Percentiles rank a stretch among this genome's conserved stretches.
phyloP scores from a whole-genome alignment of 2,888 invertebrate species.

The Drosophila koepferae region DNA sequence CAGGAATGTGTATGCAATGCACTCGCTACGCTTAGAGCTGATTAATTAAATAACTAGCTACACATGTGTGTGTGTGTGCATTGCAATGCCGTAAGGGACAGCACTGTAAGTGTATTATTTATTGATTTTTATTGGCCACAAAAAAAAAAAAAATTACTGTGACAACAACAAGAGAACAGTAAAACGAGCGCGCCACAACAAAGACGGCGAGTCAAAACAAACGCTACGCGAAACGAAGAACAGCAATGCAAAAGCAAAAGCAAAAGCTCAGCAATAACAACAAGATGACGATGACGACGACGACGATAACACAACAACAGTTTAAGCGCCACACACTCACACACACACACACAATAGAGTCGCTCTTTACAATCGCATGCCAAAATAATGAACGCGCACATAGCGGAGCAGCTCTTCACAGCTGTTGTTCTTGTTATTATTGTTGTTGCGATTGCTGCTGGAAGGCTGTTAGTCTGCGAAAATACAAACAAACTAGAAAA shows the following conservation, averaged over 20 bases:
- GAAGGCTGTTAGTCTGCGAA: constrained; percentile 1
- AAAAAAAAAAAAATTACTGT: constrained; percentile 44
- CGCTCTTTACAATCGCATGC: constrained; percentile 51
- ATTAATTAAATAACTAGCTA: constrained; percentile 5
- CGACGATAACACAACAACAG: constrained; percentile 12
- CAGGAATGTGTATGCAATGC: neutral
- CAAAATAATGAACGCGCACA: constrained; percentile 32
- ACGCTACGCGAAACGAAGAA: constrained; percentile 32
- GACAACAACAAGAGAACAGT: constrained; percentile 22
- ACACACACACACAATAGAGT: constrained; percentile 11
- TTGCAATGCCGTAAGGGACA: neutral
- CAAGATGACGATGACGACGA: neutral
- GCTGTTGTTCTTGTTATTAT: constrained; percentile 30
- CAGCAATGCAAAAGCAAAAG: constrained; percentile 24
- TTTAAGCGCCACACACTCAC: constrained; percentile 28
- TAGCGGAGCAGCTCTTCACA: constrained; percentile 24
- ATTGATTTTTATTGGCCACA: constrained; percentile 66
- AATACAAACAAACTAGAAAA: constrained; percentile 25
- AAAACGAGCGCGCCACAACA: constrained; percentile 75
- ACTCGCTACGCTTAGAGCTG: neutral
- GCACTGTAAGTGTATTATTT: constrained; percentile 73
- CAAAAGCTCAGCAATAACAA: constrained; percentile 34
- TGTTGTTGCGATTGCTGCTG: constrained; percentile 23
- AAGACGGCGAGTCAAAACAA: constrained; percentile 59
- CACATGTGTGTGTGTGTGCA: neutral